Percentiles rank a stretch among this genome's conserved stretches.
Conservation (phyloP, 2,113 vertebrate genomes). For the Cynocephalus volans region DNA sequence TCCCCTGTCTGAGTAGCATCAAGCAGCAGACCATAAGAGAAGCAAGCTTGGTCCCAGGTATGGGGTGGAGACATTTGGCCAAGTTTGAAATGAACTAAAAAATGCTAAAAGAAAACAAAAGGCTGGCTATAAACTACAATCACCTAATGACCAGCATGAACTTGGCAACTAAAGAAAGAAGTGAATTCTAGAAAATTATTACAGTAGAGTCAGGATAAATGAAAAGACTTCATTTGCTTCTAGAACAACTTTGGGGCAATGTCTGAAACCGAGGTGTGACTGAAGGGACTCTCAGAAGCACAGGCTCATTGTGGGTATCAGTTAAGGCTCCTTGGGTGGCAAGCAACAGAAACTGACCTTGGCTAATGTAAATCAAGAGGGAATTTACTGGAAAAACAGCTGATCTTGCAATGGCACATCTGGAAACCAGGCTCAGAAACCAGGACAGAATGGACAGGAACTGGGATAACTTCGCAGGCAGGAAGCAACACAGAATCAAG, state of each 20-base stretch:
- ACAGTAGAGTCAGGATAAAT: not conserved
- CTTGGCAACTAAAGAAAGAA: not conserved
- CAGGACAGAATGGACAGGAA: not conserved
- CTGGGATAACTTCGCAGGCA: not conserved
- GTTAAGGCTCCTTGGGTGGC: not conserved
- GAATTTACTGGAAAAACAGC: not conserved
- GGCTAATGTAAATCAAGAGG: not conserved
- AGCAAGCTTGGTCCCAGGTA: not conserved
- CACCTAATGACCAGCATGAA: not conserved
- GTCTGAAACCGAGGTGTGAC: not conserved
- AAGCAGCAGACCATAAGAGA: not conserved
- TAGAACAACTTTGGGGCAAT: not conserved
- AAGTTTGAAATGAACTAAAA: not conserved
- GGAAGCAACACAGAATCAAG: not conserved
- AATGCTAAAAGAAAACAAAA: not conserved
- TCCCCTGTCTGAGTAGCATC: no score
- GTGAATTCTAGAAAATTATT: not conserved
- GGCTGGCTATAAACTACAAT: not conserved
- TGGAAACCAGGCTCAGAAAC: not conserved
- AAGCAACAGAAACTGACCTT: not conserved
- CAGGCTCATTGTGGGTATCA: not conserved
- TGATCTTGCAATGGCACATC: not conserved
- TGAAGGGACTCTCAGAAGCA: not conserved
- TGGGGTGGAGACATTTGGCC: not conserved
- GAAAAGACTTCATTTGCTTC: slow-evolving; percentile 1